Base-by-base conservation (phyloP, 2,888 invertebrate genomes). In the Drosophila borealis region DNA sequence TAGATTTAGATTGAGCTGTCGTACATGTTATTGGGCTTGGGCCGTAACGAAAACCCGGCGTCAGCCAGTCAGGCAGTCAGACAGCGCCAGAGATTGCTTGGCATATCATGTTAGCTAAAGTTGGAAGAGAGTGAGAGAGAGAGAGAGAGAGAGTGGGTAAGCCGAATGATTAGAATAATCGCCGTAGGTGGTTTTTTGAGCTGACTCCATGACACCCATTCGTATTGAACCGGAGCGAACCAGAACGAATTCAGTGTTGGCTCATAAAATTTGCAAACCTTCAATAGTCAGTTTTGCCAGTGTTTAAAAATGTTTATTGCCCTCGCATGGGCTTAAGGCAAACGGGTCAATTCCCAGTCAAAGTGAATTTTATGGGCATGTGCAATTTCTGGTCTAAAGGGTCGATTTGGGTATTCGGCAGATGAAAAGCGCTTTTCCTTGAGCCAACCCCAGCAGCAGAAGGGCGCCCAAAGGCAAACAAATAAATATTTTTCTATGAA, bases 1-100 rank as follows among this genome's bases (percentile, higher is more conserved):
- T 78, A 76, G 89, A 80, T 79, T 87, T 74, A 74, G 87, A 89
- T 84, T 89, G 81, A 87, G 81, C 85, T 90, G 89, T 87, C 86
- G 79, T 74, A 81, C 74, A 77, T 81, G 87, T 80, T 83, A 75
- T 78, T 74, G 63, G 65, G 51, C 66, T 68, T 78, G 51, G 50
- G 59, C 66, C 63, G 21, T 51, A 60, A 69, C 62, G 37, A 59
- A 68, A 70, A 36, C 39, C 44, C 44, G n/a, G 29, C n/a, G 50
- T n/a, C 4, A 37, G 49, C 19, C 34, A 13, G 49, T 1, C 49
- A 36, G 19, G 17, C 57, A 65, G 61, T 11, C 45, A 29, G 48
- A 41, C 42, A 70, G 59, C 46, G 37, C 4, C 46, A 57, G 42
- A 68, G 70, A 74, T 57, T 70, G 50, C 36, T 29, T 34, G 53